Evolutionary conservation across 1,140 invertebrate species (phyloP).

Genomic region (Patella vulgata): DNA sequence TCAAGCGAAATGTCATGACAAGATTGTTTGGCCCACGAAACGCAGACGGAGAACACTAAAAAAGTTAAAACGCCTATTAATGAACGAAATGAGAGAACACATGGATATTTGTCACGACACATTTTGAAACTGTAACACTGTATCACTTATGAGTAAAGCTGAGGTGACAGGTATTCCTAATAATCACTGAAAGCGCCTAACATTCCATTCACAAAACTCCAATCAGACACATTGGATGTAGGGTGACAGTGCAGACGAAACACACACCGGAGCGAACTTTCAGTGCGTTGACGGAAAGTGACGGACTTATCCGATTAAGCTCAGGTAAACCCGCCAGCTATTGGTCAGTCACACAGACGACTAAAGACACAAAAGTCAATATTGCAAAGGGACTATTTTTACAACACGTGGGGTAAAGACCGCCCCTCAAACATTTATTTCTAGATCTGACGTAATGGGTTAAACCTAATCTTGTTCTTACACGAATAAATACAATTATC

Average conservation of each 20-base stretch:
- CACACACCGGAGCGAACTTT: constrained; percentile 1
- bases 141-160: neutral
- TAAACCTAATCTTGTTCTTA: no score
- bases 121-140: neutral
- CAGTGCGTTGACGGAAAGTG: constrained; percentile 1
- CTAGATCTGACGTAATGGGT: no score
- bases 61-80: neutral
- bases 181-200: no score
- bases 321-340: no score
- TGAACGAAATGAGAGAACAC: neutral
- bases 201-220: constrained; percentile 2
- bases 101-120: neutral
- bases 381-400: no score
- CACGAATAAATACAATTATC: no score
- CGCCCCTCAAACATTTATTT: no score
- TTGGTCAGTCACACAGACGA: no score
- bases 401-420: no score
- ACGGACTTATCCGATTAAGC: constrained; percentile 2
- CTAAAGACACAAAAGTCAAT: no score
- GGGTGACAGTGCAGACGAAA: neutral
- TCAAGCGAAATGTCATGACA: constrained; percentile 30
- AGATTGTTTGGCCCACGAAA: constrained; percentile 9
- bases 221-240: no score
- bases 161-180: neutral
- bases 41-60: neutral